phyloP scores from a whole-genome alignment of 2,797 vertebrate genomes.

The Acomys russatus region DNA sequence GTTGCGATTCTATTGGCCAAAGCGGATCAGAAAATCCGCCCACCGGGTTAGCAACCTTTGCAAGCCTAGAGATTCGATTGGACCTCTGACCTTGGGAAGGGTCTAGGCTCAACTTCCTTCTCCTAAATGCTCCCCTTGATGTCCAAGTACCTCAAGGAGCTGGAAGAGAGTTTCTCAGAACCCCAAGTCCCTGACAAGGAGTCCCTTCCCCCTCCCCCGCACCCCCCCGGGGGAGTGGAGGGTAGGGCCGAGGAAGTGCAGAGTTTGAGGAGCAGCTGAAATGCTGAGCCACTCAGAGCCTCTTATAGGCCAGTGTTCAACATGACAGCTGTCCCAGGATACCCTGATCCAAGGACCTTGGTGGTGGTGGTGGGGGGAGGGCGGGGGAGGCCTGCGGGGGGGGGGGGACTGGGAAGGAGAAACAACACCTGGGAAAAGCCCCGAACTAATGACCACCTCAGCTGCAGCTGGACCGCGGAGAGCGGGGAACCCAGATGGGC shows the following conservation, averaged over 20 bases:
- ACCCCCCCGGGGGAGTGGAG: background rate
- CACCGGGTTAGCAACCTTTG: background rate
- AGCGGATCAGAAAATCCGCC: background rate
- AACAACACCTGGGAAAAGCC: too few relatives aligned
- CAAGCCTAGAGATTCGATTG: background rate
- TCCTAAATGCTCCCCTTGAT: too few relatives aligned
- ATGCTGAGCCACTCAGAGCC: rapidly evolving
- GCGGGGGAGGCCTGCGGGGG: too few relatives aligned
- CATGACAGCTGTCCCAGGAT: background rate
- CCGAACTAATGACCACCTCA: background rate
- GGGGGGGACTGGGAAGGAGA: background rate
- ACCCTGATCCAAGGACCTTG: background rate
- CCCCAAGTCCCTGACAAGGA: background rate
- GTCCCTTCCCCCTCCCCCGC: background rate
- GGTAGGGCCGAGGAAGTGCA: background rate
- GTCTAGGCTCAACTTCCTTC: background rate
- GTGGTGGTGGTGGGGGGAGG: too few relatives aligned
- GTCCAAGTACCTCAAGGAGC: background rate
- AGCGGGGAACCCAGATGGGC: background rate
- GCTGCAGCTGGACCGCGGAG: too few relatives aligned
- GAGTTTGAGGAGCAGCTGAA: background rate
- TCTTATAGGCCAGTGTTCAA: background rate
- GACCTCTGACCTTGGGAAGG: background rate
- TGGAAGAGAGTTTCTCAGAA: background rate
- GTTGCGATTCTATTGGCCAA: background rate